phyloP scores from a whole-genome alignment of 1,140 invertebrate species.

The Bombus consobrinus region DNA sequence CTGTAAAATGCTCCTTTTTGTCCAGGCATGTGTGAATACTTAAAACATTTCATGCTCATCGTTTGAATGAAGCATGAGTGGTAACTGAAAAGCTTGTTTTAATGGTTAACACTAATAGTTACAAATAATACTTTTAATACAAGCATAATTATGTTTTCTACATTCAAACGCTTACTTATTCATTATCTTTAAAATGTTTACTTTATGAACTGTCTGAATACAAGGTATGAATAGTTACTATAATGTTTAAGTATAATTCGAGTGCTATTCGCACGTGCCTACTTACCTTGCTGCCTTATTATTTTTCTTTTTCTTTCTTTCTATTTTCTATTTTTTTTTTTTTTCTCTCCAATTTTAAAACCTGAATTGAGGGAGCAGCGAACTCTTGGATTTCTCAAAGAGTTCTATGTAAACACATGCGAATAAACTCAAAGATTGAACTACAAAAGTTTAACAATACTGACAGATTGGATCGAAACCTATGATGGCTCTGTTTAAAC shows the following conservation, averaged over 20 bases:
- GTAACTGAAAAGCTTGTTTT: neutral
- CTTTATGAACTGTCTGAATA: conserved; percentile 4
- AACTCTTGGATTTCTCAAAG: conserved; percentile 20
- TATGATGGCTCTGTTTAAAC: conserved; percentile 81
- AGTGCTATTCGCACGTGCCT: conserved; percentile 56
- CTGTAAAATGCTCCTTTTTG: conserved; percentile 16
- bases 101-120: neutral
- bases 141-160: neutral
- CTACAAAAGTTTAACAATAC: conserved; percentile 74
- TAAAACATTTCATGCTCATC: neutral
- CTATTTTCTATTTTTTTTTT: neutral
- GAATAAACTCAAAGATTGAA: conserved; percentile 61
- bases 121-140: neutral
- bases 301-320: conserved; percentile 5
- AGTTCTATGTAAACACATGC: conserved; percentile 47
- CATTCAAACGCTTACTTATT: conserved; percentile 5
- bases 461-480: conserved; percentile 81
- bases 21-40: conserved; percentile 51
- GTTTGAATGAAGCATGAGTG: neutral
- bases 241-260: conserved; percentile 14
- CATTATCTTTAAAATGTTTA: neutral
- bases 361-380: conserved; percentile 50
- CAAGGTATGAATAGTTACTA: conserved; percentile 51
- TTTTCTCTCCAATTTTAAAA: conserved; percentile 12
- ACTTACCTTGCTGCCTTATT: conserved; percentile 30